A percentile compares a stretch with the other conserved stretches of the same genome.
Conservation (phyloP, 2,113 vertebrate genomes). For the Ibidorhyncha struthersii region DNA sequence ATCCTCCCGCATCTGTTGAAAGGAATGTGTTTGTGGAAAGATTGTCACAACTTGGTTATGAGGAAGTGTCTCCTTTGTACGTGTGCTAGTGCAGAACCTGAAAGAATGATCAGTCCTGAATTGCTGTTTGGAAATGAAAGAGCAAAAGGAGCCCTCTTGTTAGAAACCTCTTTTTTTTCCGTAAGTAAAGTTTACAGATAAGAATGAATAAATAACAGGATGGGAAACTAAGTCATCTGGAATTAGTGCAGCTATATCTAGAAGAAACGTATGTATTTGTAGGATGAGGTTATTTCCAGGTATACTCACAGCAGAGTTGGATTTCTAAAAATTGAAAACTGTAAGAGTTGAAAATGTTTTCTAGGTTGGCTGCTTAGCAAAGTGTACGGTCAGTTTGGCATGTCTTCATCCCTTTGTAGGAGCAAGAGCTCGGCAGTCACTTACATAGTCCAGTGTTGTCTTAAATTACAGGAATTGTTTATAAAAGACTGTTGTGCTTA, state of each 20-base stretch:
- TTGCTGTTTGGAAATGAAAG: not conserved
- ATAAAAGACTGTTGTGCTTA: not conserved
- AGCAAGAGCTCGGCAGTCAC: not conserved
- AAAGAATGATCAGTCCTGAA: not conserved
- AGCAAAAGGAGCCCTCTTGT: rapidly evolving
- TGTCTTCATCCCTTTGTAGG: not conserved
- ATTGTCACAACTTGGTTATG: not conserved
- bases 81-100: not conserved
- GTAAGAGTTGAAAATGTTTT: not conserved
- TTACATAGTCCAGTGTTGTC: rapidly evolving
- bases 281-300: not conserved
- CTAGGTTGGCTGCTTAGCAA: not conserved
- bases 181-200: not conserved
- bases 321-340: not conserved
- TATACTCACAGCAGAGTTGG: not conserved
- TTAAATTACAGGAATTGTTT: not conserved
- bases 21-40: not conserved
- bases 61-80: not conserved
- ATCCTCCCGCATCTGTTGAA: not conserved
- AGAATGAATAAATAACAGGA: not conserved
- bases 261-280: not conserved
- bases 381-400: not conserved
- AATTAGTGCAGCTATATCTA: rapidly evolving
- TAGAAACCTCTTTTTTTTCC: rapidly evolving
- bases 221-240: rapidly evolving